Evolutionary conservation across 92 coral and sea anemone species (phyloP), one percentile per base, ranked within the genome.

Genomic region (Paramuricea clavata): DNA sequence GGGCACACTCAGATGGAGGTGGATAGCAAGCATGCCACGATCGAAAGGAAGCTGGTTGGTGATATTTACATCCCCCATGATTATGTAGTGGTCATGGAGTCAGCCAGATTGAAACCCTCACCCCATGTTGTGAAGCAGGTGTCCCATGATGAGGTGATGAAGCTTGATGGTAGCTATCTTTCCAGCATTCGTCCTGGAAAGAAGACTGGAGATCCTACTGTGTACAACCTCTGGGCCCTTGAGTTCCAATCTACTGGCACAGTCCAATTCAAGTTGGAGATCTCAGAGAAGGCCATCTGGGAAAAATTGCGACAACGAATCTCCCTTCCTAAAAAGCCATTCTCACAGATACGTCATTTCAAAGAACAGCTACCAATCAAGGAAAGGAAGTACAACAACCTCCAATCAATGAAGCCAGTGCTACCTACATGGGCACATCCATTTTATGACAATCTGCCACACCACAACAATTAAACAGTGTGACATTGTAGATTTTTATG

Each of bases 1-100:
- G 68, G 68, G 15, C 68, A 60, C 31, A 60, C 68, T 21, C 68
- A 60, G n/a, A 60, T 60, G 68, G 68, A 60, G 21, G 30, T 22
- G 10, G 68, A 60, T 26, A 22, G 31, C 30, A 60, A n/a, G 68
- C 68, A 60, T 26, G 33, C 31, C 32, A 60, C 31, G 9, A 60
- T 60, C 21, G 68, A 60, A 13, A 60, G n/a, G 68, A 60, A 60
- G n/a, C 11, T 60, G 8, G 32, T 60, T 22, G 33, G 31, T 60
- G 68, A 60, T 26, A 60, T 60, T 13, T 60, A 5, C 68, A 1
- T 26, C 12, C 68, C 31, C 11, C 68, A 22, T 60, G 68, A 60
- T 26, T 60, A 26, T 26, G 30, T 22, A n/a, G 31, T 60, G 15
- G 33, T 60, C 11, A 60, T 60, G 68, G 68, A 60, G 15, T 60